These are phyloP conservation scores for Indicator indicator DNA, from an alignment of 2,113 vertebrate species.

Conservation along the genomic window DNA sequence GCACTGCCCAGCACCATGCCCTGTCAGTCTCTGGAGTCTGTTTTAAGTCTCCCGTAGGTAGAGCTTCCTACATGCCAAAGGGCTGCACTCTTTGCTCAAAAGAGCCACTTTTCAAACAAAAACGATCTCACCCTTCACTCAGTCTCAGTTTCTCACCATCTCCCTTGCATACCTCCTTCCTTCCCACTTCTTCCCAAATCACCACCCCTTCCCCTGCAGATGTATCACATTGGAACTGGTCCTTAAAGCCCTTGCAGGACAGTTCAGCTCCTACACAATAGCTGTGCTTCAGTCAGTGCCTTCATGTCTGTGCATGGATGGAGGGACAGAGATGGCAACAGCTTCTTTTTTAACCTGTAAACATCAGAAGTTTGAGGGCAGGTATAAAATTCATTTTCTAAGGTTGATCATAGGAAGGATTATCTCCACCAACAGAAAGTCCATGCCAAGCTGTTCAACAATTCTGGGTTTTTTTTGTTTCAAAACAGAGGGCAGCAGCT, in stretches of 20 bases:
- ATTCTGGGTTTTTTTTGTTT: background rate
- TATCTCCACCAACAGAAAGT: background rate
- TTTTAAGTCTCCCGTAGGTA: background rate
- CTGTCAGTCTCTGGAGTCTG: background rate
- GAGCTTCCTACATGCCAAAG: background rate
- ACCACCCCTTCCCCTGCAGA: background rate
- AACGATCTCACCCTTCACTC: background rate
- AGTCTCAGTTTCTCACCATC: background rate
- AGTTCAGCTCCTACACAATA: rapidly evolving
- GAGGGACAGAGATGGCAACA: background rate
- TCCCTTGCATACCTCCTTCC: background rate
- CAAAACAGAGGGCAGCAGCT: background rate
- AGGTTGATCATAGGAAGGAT: background rate
- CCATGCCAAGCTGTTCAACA: background rate
- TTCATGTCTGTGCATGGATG: background rate
- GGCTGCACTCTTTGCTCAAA: background rate
- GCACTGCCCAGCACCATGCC: background rate
- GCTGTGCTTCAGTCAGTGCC: background rate
- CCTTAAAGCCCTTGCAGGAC: background rate
- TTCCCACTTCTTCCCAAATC: background rate
- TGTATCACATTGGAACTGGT: rapidly evolving
- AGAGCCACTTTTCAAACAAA: background rate
- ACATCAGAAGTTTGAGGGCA: background rate
- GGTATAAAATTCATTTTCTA: background rate
- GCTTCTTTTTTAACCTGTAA: background rate